Evolutionary conservation across 2,888 invertebrate species (phyloP).

Genomic region (Euproctis similis): DNA sequence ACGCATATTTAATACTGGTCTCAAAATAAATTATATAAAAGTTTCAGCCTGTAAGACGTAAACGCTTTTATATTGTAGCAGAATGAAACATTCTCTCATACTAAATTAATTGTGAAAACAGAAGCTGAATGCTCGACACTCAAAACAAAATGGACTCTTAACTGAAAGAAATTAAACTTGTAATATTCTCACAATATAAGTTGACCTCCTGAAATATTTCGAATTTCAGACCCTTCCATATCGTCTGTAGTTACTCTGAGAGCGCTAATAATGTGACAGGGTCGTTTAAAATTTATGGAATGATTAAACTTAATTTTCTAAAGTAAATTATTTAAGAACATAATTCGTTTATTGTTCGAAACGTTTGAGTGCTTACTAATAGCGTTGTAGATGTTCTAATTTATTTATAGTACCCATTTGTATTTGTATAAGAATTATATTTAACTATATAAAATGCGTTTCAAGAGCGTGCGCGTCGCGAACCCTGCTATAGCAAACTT

Average conservation of each 20-base stretch:
- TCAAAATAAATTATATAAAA: too few species aligned
- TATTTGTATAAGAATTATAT: too few species aligned
- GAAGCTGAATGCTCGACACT: constrained; percentile 33
- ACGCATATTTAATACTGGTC: too few species aligned
- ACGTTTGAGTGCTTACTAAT: constrained; percentile 32
- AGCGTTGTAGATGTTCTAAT: constrained; percentile 21
- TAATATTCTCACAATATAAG: constrained; percentile 55
- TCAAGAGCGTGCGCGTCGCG: too few species aligned
- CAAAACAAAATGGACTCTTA: constrained; percentile 60
- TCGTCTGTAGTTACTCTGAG: constrained; percentile 57
- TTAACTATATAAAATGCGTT: too few species aligned
- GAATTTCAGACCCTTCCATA: constrained; percentile 54
- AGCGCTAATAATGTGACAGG: constrained; percentile 69
- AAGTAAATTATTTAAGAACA: constrained; percentile 45
- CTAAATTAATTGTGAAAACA: constrained; percentile 62
- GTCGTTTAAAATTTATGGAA: constrained; percentile 65
- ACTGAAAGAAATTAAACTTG: constrained; percentile 52
- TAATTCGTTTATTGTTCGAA: constrained; percentile 43
- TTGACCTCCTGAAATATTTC: constrained; percentile 66
- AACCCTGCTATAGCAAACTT: too few species aligned
- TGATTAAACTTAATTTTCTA: constrained; percentile 65
- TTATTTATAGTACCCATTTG: too few species aligned
- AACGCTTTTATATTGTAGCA: constrained; percentile 56
- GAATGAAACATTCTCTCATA: constrained; percentile 64
- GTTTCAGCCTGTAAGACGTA: constrained; percentile 46